Conservation (phyloP, 2,113 vertebrate species). For the Crotalus tigris region DNA sequence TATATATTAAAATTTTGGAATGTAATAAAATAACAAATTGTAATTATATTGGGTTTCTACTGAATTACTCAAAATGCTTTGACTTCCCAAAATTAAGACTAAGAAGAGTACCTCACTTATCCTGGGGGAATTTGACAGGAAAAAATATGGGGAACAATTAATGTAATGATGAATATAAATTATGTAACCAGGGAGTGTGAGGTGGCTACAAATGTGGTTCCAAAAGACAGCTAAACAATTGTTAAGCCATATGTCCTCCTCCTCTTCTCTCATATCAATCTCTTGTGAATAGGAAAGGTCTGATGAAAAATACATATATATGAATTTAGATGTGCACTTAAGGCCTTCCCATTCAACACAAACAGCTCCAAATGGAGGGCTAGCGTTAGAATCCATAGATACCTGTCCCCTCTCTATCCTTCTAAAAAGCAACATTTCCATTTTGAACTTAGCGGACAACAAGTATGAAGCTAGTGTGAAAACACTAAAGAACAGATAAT, state of each 20-base stretch:
- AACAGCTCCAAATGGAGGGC: background rate
- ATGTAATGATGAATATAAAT: background rate
- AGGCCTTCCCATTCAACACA: background rate
- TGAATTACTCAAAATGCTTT: conserved; percentile 41
- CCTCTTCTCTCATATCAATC: background rate
- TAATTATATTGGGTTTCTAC: conserved; percentile 42
- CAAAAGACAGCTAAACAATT: background rate
- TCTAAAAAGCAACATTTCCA: background rate
- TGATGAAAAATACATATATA: background rate
- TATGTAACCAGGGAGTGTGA: background rate
- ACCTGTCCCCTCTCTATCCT: background rate
- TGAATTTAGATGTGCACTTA: background rate
- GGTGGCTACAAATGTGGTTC: background rate
- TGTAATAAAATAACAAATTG: conserved; percentile 50
- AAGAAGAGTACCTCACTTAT: conserved; percentile 20
- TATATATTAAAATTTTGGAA: conserved; percentile 25
- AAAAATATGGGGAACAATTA: conserved; percentile 20
- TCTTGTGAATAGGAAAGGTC: background rate
- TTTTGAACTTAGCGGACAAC: background rate
- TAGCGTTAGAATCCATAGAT: background rate
- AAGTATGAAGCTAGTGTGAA: background rate
- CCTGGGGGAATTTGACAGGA: conserved; percentile 11
- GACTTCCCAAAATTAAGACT: conserved; percentile 41
- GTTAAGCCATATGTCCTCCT: background rate
- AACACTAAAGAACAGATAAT: background rate